Percentiles rank a stretch among this genome's conserved stretches.
Conservation (phyloP, 2,888 invertebrate species). For the Marasmarcha lunaedactyla region DNA sequence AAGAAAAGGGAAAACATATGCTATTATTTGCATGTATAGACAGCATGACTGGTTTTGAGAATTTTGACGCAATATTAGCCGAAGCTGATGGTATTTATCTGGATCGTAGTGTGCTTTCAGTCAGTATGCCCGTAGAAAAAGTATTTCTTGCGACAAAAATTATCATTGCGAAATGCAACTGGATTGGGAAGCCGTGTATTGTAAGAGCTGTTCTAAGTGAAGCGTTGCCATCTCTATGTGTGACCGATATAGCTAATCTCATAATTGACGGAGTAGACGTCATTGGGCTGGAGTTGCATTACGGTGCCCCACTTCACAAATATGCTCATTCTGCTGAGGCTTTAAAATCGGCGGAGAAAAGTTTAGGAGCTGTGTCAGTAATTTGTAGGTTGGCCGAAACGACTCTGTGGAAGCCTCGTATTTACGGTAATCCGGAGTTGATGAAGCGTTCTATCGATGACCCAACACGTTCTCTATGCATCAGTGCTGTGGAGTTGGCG, state of each 20-base stretch:
- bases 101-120: constrained; percentile 82
- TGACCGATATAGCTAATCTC: constrained; percentile 85
- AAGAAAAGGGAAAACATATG: constrained; percentile 17
- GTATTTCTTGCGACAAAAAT: constrained; percentile 84
- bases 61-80: constrained; percentile 76
- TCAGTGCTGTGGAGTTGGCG: constrained; percentile 16
- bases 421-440: constrained; percentile 74
- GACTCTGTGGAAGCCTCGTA: constrained; percentile 78
- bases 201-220: constrained; percentile 87
- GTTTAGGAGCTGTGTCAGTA: constrained; percentile 71
- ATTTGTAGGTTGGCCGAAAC: constrained; percentile 85
- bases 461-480: constrained; percentile 34
- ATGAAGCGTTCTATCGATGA: constrained; percentile 55
- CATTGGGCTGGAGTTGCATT: constrained; percentile 51
- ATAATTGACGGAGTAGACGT: constrained; percentile 87
- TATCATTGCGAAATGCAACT: constrained; percentile 83
- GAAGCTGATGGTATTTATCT: constrained; percentile 85
- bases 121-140: constrained; percentile 83
- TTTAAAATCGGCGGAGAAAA: constrained; percentile 46
- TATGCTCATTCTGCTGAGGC: neutral
- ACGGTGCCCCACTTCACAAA: neutral
- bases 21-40: constrained; percentile 18
- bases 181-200: constrained; percentile 81
- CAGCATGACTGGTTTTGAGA: constrained; percentile 14
- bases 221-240: constrained; percentile 79